Conservation (phyloP, 2,888 invertebrate genomes). For the Exephanes ischioxanthus region DNA sequence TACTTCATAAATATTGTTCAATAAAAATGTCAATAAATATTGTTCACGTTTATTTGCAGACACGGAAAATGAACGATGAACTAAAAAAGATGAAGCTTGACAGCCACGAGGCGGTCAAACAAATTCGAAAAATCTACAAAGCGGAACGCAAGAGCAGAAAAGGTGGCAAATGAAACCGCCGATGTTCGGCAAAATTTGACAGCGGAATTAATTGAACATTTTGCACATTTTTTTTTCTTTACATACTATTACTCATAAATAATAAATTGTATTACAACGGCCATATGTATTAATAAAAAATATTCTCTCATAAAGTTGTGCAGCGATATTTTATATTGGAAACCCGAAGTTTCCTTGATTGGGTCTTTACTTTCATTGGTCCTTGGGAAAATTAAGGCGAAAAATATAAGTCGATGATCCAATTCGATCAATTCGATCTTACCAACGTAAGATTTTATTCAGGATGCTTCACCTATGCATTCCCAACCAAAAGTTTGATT, state of each 20-base stretch:
- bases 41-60: conserved; percentile 45
- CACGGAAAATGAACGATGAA: conserved; percentile 28
- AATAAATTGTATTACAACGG: not conserved
- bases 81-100: conserved; percentile 40
- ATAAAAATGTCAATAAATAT: not conserved
- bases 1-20: no score
- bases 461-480: no score
- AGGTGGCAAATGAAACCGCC: conserved; percentile 18
- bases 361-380: no score
- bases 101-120: conserved; percentile 32
- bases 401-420: no score
- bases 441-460: no score
- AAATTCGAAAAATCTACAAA: conserved; percentile 63
- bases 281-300: no score
- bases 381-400: no score
- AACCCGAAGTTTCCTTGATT: not conserved
- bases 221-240: not conserved
- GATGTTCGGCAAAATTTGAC: not conserved
- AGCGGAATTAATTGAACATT: not conserved
- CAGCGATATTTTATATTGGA: not conserved
- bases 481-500: no score
- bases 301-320: not conserved
- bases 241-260: not conserved
- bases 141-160: conserved; percentile 35
- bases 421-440: no score